phyloP scores from a whole-genome alignment of 2,888 invertebrate genomes.

The Archaeoteleia sp. region DNA sequence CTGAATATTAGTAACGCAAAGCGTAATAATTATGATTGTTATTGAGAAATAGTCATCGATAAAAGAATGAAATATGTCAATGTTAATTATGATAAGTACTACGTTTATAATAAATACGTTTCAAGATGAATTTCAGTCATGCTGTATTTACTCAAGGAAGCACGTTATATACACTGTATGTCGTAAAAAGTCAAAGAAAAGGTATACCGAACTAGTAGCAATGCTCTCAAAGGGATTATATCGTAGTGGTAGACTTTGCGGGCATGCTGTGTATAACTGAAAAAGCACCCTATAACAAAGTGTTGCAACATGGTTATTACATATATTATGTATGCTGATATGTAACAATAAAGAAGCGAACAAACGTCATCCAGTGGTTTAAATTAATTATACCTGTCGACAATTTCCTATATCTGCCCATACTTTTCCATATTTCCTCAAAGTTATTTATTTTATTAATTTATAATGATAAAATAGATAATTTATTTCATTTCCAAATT shows the following conservation, averaged over 20 bases:
- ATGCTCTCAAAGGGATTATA: slow-evolving; percentile 35
- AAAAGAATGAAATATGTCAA: slow-evolving; percentile 11
- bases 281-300: slow-evolving; percentile 45
- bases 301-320: slow-evolving; percentile 47
- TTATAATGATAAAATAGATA: no score
- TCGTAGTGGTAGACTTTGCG: slow-evolving; percentile 48
- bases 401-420: no score
- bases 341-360: slow-evolving; percentile 44
- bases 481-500: no score
- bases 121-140: slow-evolving; percentile 1
- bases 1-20: neutral
- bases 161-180: slow-evolving; percentile 38
- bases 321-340: slow-evolving; percentile 52
- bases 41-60: slow-evolving; percentile 5
- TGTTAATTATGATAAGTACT: slow-evolving; percentile 13
- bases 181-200: slow-evolving; percentile 20
- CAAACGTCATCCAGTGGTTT: neutral
- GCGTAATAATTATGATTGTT: slow-evolving; percentile 4
- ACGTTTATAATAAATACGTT: neutral
- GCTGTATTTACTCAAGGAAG: slow-evolving; percentile 31
- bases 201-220: slow-evolving; percentile 24
- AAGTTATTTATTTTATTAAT: no score
- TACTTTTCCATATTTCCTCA: no score
- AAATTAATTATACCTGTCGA: no score
- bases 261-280: slow-evolving; percentile 47